Conservation (phyloP, 2,797 vertebrate species). For the Garrulus glandarius region DNA sequence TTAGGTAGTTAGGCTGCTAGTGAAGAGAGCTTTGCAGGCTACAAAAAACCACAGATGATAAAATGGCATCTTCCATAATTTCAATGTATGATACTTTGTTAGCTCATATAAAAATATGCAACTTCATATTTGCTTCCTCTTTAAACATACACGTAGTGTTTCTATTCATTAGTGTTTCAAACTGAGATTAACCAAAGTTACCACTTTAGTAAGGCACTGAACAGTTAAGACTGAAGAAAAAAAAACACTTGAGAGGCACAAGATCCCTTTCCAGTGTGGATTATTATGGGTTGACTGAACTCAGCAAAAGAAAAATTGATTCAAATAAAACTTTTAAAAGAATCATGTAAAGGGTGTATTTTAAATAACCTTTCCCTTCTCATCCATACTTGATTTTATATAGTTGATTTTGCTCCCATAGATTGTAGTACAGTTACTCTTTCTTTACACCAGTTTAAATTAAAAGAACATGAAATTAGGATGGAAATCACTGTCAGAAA, state of each 20-base stretch:
- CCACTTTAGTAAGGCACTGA: neutral
- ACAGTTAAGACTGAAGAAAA: neutral
- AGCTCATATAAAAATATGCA: neutral
- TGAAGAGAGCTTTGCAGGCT: neutral
- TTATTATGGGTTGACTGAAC: neutral
- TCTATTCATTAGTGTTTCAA: neutral
- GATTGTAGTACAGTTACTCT: neutral
- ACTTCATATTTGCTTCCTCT: neutral
- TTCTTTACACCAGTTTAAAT: neutral
- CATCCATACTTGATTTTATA: neutral
- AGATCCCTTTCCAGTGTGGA: neutral
- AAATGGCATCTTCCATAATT: neutral
- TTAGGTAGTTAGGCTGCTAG: neutral
- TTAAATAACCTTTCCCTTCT: neutral
- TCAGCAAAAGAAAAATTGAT: neutral
- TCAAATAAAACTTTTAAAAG: neutral
- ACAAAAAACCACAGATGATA: neutral
- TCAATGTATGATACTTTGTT: neutral
- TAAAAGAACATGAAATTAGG: neutral
- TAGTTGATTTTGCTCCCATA: neutral
- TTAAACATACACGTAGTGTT: neutral
- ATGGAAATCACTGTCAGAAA: neutral
- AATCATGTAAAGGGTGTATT: neutral
- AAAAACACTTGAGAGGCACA: neutral
- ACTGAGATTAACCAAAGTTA: neutral